Conservation (phyloP, 2,888 invertebrate genomes). For the Xestia xanthographa region DNA sequence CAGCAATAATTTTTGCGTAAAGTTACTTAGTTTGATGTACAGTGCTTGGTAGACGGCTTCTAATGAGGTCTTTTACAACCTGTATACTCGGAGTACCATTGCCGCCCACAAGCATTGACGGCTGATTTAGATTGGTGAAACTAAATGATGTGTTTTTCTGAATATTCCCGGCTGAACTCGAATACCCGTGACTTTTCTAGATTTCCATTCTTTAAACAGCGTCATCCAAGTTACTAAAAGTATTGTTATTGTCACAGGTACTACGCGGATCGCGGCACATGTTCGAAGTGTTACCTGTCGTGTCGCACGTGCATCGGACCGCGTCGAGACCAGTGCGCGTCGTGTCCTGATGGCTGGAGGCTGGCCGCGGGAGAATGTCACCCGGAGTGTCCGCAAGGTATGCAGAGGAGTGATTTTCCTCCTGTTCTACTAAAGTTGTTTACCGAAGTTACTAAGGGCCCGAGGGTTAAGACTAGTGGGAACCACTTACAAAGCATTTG, state of each 20-base stretch:
- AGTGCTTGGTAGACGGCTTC: too few species aligned
- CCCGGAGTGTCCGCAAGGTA: constrained; percentile 95
- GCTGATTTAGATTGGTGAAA: background rate
- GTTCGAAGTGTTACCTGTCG: constrained; percentile 95
- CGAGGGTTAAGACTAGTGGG: background rate
- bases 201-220: background rate
- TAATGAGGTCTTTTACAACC: too few species aligned
- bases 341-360: constrained; percentile 95
- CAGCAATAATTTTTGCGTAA: too few species aligned
- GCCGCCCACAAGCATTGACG: background rate
- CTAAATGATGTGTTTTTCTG: background rate
- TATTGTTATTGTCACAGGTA: constrained; percentile 89
- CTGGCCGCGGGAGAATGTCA: constrained; percentile 96
- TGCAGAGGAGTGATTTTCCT: background rate
- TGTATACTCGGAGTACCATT: background rate
- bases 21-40: too few species aligned
- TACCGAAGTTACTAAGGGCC: background rate
- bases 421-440: background rate
- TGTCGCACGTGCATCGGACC: constrained; percentile 97
- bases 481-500: background rate
- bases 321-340: constrained; percentile 95
- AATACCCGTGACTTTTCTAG: background rate
- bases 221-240: background rate
- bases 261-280: constrained; percentile 96
- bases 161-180: background rate